Conservation (phyloP, 2,113 vertebrate genomes). For the Morone saxatilis region DNA sequence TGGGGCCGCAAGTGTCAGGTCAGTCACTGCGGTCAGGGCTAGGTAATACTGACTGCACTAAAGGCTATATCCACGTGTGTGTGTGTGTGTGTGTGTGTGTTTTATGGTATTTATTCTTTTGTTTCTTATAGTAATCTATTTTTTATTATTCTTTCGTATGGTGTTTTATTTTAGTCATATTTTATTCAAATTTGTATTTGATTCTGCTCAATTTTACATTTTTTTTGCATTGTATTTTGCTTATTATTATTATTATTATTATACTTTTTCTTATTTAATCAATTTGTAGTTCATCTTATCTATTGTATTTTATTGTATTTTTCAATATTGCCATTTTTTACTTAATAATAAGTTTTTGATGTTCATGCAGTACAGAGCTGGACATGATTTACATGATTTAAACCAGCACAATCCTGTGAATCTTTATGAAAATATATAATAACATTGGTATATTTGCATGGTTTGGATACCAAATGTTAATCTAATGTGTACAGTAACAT, state of each 20-base stretch:
- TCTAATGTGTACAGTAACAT: neutral
- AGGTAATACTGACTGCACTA: neutral
- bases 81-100: neutral
- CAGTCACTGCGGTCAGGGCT: conserved; percentile 59
- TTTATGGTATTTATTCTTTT: neutral
- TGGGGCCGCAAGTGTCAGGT: conserved; percentile 87
- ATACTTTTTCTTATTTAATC: neutral
- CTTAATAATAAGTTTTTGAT: neutral
- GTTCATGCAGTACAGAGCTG: neutral
- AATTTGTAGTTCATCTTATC: neutral
- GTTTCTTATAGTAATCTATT: no score
- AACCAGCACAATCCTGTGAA: no score
- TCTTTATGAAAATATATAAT: neutral
- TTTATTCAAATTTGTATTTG: no score
- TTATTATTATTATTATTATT: neutral
- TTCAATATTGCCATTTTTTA: no score
- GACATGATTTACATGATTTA: neutral
- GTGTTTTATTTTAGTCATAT: no score
- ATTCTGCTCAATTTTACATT: no score
- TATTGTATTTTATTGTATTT: neutral
- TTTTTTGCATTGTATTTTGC: no score
- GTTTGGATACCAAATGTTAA: neutral
- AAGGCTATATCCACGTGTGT: neutral
- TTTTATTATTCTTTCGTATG: no score
- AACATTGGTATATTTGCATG: neutral